These are phyloP conservation scores for Parochlus steinenii DNA, from an alignment of 2,888 invertebrate genomes.

Conservation along the genomic window DNA sequence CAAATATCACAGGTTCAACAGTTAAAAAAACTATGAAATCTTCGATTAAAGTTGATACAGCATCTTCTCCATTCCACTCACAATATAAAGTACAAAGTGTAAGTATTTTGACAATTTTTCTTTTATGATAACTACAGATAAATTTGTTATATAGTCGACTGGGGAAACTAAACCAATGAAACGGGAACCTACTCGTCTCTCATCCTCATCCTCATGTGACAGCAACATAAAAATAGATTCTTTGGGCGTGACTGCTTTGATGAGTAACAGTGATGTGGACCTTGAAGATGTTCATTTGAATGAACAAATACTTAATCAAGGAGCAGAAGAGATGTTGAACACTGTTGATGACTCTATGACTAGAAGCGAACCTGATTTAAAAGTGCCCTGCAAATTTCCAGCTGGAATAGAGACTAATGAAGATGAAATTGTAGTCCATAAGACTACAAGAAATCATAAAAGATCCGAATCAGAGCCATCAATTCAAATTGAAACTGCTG, in stretches of 20 bases:
- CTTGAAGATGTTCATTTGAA: slow-evolving; percentile 67
- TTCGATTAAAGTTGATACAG: slow-evolving; percentile 15
- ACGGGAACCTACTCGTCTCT: too few relatives aligned
- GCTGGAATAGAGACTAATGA: slow-evolving; percentile 3
- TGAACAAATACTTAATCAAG: slow-evolving; percentile 44
- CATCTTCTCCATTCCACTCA: slow-evolving; percentile 17
- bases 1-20: slow-evolving; percentile 7
- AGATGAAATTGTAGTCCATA: not conserved
- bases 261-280: slow-evolving; percentile 75
- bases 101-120: too few relatives aligned
- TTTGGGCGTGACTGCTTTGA: slow-evolving; percentile 57
- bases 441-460: slow-evolving; percentile 23
- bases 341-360: slow-evolving; percentile 22
- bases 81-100: too few relatives aligned
- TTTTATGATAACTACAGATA: too few relatives aligned
- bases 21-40: slow-evolving; percentile 2
- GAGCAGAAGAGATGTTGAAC: slow-evolving; percentile 17
- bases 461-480: slow-evolving; percentile 30
- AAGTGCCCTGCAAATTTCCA: slow-evolving; percentile 12
- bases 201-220: slow-evolving; percentile 12
- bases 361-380: slow-evolving; percentile 28
- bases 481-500: slow-evolving; percentile 19
- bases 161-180: too few relatives aligned
- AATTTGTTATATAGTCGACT: too few relatives aligned
- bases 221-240: slow-evolving; percentile 25